Evolutionary conservation across 1,140 invertebrate genomes (phyloP).

Genomic region (Callitettix versicolor): DNA sequence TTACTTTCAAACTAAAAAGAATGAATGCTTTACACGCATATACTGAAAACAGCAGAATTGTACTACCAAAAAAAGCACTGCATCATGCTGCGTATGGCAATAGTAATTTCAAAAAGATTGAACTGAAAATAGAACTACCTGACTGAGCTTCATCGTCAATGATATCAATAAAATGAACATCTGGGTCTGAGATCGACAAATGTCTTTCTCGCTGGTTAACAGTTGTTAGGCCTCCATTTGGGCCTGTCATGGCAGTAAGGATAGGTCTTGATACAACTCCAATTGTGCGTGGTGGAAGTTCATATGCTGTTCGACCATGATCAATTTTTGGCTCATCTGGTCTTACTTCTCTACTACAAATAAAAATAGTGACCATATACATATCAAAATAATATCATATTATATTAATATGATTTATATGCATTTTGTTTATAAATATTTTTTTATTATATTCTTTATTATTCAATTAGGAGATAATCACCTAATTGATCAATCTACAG

Average conservation of each 20-base stretch:
- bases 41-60: no score
- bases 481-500: no score
- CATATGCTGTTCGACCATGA: slow-evolving; percentile 52
- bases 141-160: not conserved
- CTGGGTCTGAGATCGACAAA: slow-evolving; percentile 51
- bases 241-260: slow-evolving; percentile 59
- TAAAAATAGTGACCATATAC: not conserved
- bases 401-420: not conserved
- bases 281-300: slow-evolving; percentile 46
- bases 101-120: no score
- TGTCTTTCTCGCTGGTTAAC: slow-evolving; percentile 56
- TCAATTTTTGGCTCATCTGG: slow-evolving; percentile 47
- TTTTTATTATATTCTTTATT: no score
- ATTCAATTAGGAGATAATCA: no score
- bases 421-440: slow-evolving; percentile 4
- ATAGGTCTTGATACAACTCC: slow-evolving; percentile 34
- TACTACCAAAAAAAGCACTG: no score
- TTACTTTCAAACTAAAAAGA: no score
- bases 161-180: slow-evolving; percentile 62
- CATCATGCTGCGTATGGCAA: no score
- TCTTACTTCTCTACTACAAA: slow-evolving; percentile 32
- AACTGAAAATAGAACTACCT: not conserved
- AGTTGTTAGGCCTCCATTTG: slow-evolving; percentile 61
- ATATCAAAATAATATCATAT: not conserved
- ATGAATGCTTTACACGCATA: no score